Conservation (phyloP, 2,888 invertebrate genomes). For the Acanthococcus lagerstroemiae region DNA sequence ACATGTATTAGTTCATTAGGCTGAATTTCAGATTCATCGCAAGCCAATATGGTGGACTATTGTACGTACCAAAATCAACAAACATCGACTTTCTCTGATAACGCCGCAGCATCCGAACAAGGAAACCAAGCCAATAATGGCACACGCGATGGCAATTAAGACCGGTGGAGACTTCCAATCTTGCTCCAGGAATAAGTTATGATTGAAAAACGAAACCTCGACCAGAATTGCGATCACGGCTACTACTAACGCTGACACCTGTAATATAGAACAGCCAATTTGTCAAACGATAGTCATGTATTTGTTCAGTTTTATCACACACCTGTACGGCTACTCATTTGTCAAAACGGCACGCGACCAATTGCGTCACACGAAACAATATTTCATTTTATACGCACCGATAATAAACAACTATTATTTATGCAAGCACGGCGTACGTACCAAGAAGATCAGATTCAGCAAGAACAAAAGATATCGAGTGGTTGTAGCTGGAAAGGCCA, state of each 20-base stretch:
- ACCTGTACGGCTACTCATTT: background rate
- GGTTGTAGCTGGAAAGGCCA: slow-evolving; percentile 13
- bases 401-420: no score
- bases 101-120: slow-evolving; percentile 29
- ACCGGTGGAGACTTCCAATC: slow-evolving; percentile 16
- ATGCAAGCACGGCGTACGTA: no score
- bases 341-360: no score
- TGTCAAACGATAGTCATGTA: background rate
- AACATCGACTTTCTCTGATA: slow-evolving; percentile 18
- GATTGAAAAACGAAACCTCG: slow-evolving; percentile 1
- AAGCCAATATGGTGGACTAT: no score
- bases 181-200: slow-evolving; percentile 6
- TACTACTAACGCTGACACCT: slow-evolving; percentile 11
- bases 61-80: slow-evolving; percentile 4
- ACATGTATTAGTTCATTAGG: no score
- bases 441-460: slow-evolving; percentile 21
- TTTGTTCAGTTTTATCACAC: no score
- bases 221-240: slow-evolving; percentile 13
- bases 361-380: background rate
- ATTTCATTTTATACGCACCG: background rate
- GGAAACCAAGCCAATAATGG: slow-evolving; percentile 3
- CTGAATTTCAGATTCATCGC: no score
- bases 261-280: background rate
- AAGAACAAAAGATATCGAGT: slow-evolving; percentile 15
- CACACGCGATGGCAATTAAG: slow-evolving; percentile 10